A percentile compares a stretch with the other conserved stretches of the same genome.
Conservation (phyloP, 2,113 vertebrate species). For the Pygoscelis adeliae region DNA sequence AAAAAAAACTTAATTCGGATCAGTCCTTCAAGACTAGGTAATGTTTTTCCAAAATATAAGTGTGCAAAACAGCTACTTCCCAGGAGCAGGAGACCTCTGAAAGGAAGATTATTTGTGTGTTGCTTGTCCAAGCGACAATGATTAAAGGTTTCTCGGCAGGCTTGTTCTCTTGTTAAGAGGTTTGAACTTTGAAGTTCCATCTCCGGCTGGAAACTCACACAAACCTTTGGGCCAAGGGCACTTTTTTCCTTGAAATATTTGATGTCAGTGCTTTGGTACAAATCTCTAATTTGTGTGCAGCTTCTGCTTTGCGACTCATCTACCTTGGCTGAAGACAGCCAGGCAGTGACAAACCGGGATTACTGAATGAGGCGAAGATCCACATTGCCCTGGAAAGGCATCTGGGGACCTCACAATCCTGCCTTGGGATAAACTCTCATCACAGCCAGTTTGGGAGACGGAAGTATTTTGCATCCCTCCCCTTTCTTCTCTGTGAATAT, state of each 20-base stretch:
- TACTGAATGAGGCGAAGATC: neutral
- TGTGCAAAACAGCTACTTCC: neutral
- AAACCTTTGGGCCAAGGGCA: neutral
- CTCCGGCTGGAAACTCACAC: conserved; percentile 13
- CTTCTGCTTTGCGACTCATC: neutral
- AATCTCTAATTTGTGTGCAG: neutral
- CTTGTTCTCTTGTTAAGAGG: neutral
- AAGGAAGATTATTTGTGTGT: neutral
- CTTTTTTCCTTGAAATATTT: neutral
- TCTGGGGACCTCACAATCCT: neutral
- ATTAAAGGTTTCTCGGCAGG: conserved; percentile 24
- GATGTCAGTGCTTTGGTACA: neutral
- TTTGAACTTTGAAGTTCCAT: conserved; percentile 30
- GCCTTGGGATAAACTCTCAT: neutral
- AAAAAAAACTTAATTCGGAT: neutral
- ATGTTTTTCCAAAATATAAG: neutral
- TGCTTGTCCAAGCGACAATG: neutral
- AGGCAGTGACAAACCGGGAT: neutral
- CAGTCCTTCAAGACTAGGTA: neutral
- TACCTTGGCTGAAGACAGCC: neutral
- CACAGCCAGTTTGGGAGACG: neutral
- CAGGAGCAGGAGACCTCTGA: neutral
- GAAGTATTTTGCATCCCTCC: neutral
- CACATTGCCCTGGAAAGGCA: neutral
- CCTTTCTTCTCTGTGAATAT: neutral